Conservation (phyloP, 2,797 vertebrate genomes). For the Synanceia verrucosa region DNA sequence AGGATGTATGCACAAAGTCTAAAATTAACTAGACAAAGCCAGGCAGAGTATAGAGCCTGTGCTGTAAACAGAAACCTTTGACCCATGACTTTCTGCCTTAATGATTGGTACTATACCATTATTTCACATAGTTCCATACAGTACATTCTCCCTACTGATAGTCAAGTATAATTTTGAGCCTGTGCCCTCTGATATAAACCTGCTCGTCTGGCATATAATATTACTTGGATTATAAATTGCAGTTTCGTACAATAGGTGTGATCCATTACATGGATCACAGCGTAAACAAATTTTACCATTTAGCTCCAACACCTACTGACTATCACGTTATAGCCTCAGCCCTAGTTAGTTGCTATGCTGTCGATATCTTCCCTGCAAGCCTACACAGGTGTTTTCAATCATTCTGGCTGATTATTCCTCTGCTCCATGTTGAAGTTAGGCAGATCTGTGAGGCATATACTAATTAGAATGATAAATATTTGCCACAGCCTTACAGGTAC, state of each 20-base stretch:
- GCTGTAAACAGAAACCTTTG: neutral
- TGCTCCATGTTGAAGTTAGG: neutral
- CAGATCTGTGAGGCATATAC: neutral
- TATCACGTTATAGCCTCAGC: neutral
- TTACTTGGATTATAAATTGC: neutral
- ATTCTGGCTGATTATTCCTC: neutral
- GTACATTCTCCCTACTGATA: neutral
- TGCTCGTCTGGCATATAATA: neutral
- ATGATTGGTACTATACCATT: neutral
- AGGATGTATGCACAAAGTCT: neutral
- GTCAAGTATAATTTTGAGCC: neutral
- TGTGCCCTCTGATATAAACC: constrained; percentile 2
- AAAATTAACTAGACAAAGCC: neutral
- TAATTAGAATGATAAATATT: neutral
- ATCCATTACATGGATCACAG: neutral
- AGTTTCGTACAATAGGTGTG: neutral
- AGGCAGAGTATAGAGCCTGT: neutral
- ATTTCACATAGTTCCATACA: neutral
- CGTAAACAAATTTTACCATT: neutral
- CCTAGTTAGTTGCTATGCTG: neutral
- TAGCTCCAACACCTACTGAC: neutral
- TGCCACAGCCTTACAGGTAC: neutral
- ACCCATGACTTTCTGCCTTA: neutral
- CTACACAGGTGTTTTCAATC: neutral
- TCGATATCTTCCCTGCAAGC: neutral